Conservation (phyloP, 1,140 invertebrate genomes). For the Rhagoletis zephyria region DNA sequence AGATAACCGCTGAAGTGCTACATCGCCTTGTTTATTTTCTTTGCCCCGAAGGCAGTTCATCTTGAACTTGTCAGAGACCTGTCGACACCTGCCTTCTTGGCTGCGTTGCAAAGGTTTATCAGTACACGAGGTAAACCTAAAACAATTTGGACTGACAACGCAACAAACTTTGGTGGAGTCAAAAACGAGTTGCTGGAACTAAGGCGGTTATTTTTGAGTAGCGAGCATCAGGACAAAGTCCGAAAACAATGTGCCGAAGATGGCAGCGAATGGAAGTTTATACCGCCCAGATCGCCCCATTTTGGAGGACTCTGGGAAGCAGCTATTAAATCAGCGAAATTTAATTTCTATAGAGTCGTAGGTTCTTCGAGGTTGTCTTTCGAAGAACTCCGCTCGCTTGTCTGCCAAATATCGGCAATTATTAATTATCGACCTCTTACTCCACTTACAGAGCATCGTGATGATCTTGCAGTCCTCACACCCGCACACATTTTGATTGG, state of each 20-base stretch:
- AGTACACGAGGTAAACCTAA: conserved; percentile 15
- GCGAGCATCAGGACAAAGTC: no score
- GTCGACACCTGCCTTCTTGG: conserved; percentile 66
- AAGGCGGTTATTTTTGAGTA: no score
- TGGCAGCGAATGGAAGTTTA: conserved; percentile 63
- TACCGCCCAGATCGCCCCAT: conserved; percentile 63
- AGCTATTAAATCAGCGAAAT: conserved; percentile 16
- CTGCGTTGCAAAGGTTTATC: conserved; percentile 69
- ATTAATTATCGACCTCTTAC: conserved; percentile 27
- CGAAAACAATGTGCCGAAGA: conserved; percentile 53
- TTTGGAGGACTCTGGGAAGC: conserved; percentile 61
- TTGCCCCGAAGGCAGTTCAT: conserved; percentile 59
- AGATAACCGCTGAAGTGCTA: background rate
- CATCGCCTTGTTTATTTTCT: conserved; percentile 62
- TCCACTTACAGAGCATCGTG: background rate
- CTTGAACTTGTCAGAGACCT: conserved; percentile 65
- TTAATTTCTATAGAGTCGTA: no score
- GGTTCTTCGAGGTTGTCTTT: no score
- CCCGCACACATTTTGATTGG: background rate
- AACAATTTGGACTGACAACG: no score
- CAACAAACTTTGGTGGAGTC: no score
- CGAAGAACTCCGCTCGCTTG: conserved; percentile 55
- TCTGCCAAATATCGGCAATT: conserved; percentile 56
- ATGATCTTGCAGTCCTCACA: background rate
- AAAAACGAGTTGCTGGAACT: no score